Percentiles rank a stretch among this genome's conserved stretches.
These are phyloP conservation scores for Protomyctophum bolini DNA, from an alignment of 2,113 vertebrate genomes.

Conservation along the genomic window DNA sequence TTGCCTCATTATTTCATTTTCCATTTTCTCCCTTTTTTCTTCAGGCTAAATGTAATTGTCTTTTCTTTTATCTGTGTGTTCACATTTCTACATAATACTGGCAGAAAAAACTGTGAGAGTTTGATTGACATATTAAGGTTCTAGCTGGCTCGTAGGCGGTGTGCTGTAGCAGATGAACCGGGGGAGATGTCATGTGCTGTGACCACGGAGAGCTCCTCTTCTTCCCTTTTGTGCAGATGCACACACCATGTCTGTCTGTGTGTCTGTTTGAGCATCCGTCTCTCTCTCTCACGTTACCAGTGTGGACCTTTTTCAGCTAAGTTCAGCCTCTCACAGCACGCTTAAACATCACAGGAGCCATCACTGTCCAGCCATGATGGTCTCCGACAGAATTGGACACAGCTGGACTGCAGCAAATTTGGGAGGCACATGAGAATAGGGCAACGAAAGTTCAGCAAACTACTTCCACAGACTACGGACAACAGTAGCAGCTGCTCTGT, in stretches of 20 bases:
- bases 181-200: conserved; percentile 4
- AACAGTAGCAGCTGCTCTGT: background rate
- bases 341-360: background rate
- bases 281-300: background rate
- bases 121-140: conserved; percentile 17
- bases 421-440: background rate
- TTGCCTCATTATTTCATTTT: background rate
- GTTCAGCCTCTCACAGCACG: background rate
- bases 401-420: background rate
- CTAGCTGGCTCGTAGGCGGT: conserved; percentile 3
- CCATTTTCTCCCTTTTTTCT: background rate
- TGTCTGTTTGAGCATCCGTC: background rate
- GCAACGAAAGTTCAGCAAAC: background rate
- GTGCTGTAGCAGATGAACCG: conserved; percentile 9
- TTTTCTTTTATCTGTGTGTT: conserved; percentile 17
- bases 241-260: conserved; percentile 8
- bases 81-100: conserved; percentile 2
- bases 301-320: conserved; percentile 1
- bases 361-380: background rate
- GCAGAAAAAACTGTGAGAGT: conserved; percentile 6
- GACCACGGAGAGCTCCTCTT: conserved; percentile 1
- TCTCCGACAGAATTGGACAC: background rate
- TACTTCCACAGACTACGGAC: background rate
- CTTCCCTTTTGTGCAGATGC: conserved; percentile 8
- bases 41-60: background rate